Conservation (phyloP, 2,113 vertebrate genomes). For the Typhlomys cinereus region DNA sequence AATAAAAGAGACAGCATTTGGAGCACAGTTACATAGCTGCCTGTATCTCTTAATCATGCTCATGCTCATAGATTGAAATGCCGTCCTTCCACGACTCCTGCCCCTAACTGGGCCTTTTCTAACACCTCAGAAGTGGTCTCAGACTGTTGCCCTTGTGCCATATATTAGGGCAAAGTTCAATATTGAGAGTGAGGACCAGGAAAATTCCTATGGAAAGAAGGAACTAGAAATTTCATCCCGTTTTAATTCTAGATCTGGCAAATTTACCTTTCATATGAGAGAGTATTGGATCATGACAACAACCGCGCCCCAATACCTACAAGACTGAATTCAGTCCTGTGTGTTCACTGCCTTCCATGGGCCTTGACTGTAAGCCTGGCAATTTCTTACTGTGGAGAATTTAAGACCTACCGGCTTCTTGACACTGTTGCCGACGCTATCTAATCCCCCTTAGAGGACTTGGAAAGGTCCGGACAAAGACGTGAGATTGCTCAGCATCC, state of each 20-base stretch:
- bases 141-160: neutral
- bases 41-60: neutral
- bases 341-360: neutral
- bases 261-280: neutral
- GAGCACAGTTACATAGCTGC: neutral
- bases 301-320: neutral
- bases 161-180: neutral
- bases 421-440: fast-evolving
- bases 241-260: neutral
- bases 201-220: neutral
- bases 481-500: neutral
- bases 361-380: neutral
- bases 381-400: neutral
- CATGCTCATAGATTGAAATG: neutral
- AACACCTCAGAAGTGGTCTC: neutral
- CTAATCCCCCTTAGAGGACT: neutral
- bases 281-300: fast-evolving
- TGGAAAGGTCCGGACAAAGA: neutral
- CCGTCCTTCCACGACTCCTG: neutral
- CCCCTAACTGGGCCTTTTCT: neutral
- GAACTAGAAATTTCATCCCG: neutral
- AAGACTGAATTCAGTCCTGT: neutral
- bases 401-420: neutral
- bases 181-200: neutral
- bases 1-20: neutral